These are phyloP conservation scores for Phyllotreta striolata DNA, from an alignment of 2,888 invertebrate species.

Conservation along the genomic window DNA sequence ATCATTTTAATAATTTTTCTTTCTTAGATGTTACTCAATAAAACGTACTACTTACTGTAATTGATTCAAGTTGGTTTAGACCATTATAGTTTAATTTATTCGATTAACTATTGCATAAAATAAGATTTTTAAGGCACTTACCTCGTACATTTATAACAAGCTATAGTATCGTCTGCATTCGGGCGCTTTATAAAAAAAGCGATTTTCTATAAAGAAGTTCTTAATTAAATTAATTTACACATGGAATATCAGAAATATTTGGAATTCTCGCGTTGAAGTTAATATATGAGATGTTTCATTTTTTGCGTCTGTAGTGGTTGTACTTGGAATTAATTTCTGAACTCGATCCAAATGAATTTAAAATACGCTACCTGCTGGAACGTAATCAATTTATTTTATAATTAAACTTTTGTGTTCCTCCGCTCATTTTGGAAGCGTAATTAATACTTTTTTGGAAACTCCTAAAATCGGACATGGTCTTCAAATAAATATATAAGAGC, in stretches of 20 bases:
- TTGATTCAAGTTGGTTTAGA: no score
- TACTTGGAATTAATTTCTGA: slow-evolving; percentile 1
- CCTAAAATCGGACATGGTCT: no score
- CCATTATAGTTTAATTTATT: no score
- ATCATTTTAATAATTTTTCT: slow-evolving; percentile 16
- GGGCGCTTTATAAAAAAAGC: no score
- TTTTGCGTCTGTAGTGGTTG: slow-evolving; percentile 1
- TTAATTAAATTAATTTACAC: neutral
- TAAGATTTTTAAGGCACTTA: no score
- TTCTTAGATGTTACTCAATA: neutral
- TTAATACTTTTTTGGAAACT: neutral
- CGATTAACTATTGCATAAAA: no score
- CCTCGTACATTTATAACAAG: no score
- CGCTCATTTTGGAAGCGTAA: neutral
- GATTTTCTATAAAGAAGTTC: no score
- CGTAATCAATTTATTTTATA: slow-evolving; percentile 3
- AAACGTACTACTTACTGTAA: no score
- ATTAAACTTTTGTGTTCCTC: slow-evolving; percentile 6
- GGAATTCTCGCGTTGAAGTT: neutral
- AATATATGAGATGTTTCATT: slow-evolving; percentile 1
- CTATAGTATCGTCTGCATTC: no score
- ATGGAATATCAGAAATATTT: neutral
- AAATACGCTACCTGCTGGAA: slow-evolving; percentile 5
- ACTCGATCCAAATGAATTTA: slow-evolving; percentile 3
- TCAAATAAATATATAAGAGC: no score